These are phyloP conservation scores for Plodia interpunctella DNA, from an alignment of 1,140 invertebrate genomes.

Conservation along the genomic window DNA sequence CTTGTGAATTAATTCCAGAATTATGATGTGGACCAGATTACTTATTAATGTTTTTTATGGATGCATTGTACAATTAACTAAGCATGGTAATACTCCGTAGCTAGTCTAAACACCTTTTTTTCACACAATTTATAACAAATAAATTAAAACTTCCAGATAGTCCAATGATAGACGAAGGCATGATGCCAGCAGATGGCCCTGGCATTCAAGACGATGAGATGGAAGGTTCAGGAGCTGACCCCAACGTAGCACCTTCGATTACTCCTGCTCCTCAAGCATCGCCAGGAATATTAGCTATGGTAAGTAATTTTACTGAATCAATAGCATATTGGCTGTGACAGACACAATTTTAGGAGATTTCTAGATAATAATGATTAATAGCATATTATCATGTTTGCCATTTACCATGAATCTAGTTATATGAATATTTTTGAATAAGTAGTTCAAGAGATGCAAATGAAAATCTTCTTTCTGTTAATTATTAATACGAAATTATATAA, in stretches of 20 bases:
- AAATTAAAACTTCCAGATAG: constrained; percentile 18
- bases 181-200: constrained; percentile 43
- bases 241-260: constrained; percentile 36
- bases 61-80: neutral
- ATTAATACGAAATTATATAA: too few species aligned
- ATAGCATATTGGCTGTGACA: too few species aligned
- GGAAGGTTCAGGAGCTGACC: constrained; percentile 74
- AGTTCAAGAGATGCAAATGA: too few species aligned
- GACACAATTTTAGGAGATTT: too few species aligned
- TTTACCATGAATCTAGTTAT: too few species aligned
- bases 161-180: constrained; percentile 25
- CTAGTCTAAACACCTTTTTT: neutral
- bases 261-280: constrained; percentile 16
- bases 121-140: neutral
- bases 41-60: too few species aligned
- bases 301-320: constrained; percentile 27
- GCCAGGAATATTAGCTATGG: constrained; percentile 38
- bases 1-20: too few species aligned
- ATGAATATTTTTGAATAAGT: too few species aligned
- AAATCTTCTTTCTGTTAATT: too few species aligned
- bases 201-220: constrained; percentile 49
- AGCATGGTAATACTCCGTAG: neutral
- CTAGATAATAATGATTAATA: too few species aligned
- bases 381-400: too few species aligned
- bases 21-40: too few species aligned